Conservation (phyloP, 2,113 vertebrate genomes). For the human (Homo sapiens) region GRCh38 chr2:152251001-152251500, state of each 20-base stretch:
- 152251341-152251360: slow-evolving; percentile 1
- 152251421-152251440: neutral
- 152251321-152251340: neutral
- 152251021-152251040: neutral
- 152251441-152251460: slow-evolving; percentile 37
- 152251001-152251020: neutral
- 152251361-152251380: neutral
- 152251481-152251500: neutral
- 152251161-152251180: neutral
- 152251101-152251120: neutral
- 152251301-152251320: slow-evolving; percentile 40
- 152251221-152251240: slow-evolving; percentile 23
- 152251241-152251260: slow-evolving; percentile 36
- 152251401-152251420: neutral
- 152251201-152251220: slow-evolving; percentile 13
- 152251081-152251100: neutral
- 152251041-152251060: neutral
- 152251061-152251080: neutral
- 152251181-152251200: neutral
- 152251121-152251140: neutral
- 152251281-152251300: slow-evolving; percentile 1
- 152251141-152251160: neutral
- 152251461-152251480: slow-evolving; percentile 18
- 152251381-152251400: neutral
- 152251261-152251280: neutral